A percentile compares a stretch with the other conserved stretches of the same genome.
Conservation (phyloP, 2,113 vertebrate species). For the Bubo blakistoni region DNA sequence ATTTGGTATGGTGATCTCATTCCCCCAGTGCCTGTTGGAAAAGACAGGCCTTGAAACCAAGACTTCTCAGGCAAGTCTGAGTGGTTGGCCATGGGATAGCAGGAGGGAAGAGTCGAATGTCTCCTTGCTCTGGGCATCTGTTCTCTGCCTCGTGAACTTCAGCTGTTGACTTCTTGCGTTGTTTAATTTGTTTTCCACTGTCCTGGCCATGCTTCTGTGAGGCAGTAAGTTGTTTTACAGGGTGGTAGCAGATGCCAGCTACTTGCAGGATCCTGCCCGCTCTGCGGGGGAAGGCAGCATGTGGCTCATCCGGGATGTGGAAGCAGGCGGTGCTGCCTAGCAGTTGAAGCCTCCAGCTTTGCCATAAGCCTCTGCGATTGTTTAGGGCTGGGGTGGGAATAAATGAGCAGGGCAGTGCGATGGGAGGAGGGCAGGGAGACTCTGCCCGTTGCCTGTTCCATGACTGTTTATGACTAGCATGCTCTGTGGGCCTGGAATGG, state of each 20-base stretch:
- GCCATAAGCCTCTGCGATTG: not conserved
- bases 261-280: accelerated
- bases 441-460: not conserved
- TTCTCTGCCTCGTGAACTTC: not conserved
- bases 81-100: not conserved
- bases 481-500: not conserved
- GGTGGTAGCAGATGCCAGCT: not conserved
- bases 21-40: not conserved
- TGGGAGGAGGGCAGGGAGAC: not conserved
- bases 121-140: not conserved
- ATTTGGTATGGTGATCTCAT: not conserved
- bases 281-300: accelerated
- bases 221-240: not conserved
- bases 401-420: not conserved
- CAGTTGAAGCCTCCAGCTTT: not conserved
- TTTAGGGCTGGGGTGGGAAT: not conserved
- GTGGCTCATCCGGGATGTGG: accelerated
- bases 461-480: not conserved
- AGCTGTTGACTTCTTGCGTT: not conserved
- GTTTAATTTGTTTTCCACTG: not conserved
- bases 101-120: not conserved
- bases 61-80: not conserved
- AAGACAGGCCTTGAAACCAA: not conserved
- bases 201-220: not conserved
- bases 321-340: not conserved